These are phyloP conservation scores for Nomada flava DNA, from an alignment of 2,888 invertebrate species.

Conservation along the genomic window DNA sequence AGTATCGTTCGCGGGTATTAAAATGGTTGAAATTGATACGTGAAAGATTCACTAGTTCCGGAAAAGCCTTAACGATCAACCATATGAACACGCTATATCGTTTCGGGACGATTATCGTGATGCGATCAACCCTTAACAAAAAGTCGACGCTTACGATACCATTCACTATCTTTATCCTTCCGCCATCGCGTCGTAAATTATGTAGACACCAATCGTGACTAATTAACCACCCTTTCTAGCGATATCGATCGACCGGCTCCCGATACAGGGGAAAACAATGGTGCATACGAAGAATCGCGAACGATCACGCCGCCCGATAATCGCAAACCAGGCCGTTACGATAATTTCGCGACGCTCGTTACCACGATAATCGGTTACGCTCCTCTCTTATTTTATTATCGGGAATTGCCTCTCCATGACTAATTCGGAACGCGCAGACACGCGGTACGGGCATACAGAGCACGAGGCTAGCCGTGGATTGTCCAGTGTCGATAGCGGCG, in stretches of 20 bases:
- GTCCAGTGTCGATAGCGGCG: slow-evolving; percentile 70
- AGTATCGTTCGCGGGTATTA: not conserved
- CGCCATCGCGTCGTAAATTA: slow-evolving; percentile 64
- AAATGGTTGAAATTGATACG: not conserved
- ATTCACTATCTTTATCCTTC: slow-evolving; percentile 59
- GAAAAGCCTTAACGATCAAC: not conserved
- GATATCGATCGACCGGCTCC: slow-evolving; percentile 65
- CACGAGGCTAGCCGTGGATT: slow-evolving; percentile 48
- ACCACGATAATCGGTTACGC: slow-evolving; percentile 68
- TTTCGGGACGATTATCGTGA: slow-evolving; percentile 15
- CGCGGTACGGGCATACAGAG: slow-evolving; percentile 27
- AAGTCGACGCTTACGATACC: slow-evolving; percentile 50
- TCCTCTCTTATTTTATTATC: slow-evolving; percentile 73
- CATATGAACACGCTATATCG: not conserved
- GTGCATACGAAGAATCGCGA: slow-evolving; percentile 68
- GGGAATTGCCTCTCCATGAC: slow-evolving; percentile 73
- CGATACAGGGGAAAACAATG: slow-evolving; percentile 66
- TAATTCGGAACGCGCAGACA: slow-evolving; percentile 68
- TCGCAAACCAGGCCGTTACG: slow-evolving; percentile 55
- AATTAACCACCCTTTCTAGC: slow-evolving; percentile 67
- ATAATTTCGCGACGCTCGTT: slow-evolving; percentile 73
- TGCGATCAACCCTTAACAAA: slow-evolving; percentile 48
- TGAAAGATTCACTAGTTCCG: not conserved
- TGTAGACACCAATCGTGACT: slow-evolving; percentile 72
- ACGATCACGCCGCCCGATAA: slow-evolving; percentile 63